Percentiles rank a stretch among this genome's conserved stretches.
Conservation (phyloP, 2,113 vertebrate species). For the Reinhardtius hippoglossoides region DNA sequence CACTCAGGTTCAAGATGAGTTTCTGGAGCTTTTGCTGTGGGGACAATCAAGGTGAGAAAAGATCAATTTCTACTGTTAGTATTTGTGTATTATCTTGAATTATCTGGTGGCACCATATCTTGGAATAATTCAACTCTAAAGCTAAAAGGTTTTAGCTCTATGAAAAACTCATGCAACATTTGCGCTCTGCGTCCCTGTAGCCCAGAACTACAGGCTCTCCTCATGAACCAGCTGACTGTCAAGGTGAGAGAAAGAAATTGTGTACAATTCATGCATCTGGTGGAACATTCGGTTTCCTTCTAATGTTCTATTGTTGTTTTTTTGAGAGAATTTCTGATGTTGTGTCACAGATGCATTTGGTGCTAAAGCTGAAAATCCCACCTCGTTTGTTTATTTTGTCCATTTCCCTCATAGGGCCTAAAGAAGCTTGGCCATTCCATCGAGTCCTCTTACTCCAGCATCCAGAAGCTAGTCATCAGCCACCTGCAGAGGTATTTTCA, state of each 20-base stretch:
- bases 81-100: conserved; percentile 1
- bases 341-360: not conserved
- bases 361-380: not conserved
- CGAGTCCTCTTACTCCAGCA: conserved; percentile 97
- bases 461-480: conserved; percentile 97
- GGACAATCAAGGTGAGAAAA: conserved; percentile 92
- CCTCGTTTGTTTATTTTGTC: not conserved
- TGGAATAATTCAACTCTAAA: not conserved
- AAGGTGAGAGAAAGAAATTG: conserved; percentile 83
- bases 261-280: not conserved
- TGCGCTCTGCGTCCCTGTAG: conserved; percentile 72
- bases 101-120: conserved; percentile 21
- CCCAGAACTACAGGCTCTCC: conserved; percentile 93
- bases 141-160: not conserved
- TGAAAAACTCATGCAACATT: not conserved
- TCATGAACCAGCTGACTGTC: conserved; percentile 97
- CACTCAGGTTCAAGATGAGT: conserved; percentile 97
- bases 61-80: accelerated
- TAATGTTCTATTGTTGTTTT: not conserved
- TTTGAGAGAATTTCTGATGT: not conserved
- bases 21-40: conserved; percentile 96
- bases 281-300: not conserved
- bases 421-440: conserved; percentile 98
- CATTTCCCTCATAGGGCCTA: conserved; percentile 85
- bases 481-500: conserved; percentile 93